Conservation (phyloP, 2,888 invertebrate genomes). For the Pteria penguin region DNA sequence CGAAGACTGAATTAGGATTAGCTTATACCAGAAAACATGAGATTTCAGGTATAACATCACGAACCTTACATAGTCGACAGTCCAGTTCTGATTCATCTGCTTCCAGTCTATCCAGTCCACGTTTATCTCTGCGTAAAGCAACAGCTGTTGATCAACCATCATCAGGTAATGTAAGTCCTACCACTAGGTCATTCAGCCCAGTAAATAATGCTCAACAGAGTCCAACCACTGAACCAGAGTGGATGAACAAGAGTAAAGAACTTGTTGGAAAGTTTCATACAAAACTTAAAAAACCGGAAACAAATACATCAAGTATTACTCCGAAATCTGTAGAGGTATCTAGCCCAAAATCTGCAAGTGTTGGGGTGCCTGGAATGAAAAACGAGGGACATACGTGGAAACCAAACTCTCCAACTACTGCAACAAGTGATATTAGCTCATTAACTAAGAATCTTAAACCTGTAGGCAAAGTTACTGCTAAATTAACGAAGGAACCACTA, state of each 20-base stretch:
- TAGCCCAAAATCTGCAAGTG: not conserved
- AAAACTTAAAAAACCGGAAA: slow-evolving; percentile 30
- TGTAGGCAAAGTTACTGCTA: not conserved
- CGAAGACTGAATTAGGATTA: slow-evolving; percentile 9
- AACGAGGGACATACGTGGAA: not conserved
- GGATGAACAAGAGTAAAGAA: slow-evolving; percentile 40
- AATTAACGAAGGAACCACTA: not conserved
- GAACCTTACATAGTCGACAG: slow-evolving; percentile 19
- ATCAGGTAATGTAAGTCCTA: slow-evolving; percentile 4
- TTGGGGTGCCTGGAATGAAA: not conserved
- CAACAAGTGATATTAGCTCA: not conserved
- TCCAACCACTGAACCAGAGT: slow-evolving; percentile 28
- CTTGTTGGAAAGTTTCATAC: slow-evolving; percentile 43
- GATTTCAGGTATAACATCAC: not conserved
- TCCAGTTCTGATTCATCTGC: slow-evolving; percentile 29
- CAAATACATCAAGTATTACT: not conserved
- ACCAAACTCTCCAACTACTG: not conserved
- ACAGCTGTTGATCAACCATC: not conserved
- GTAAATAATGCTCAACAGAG: not conserved
- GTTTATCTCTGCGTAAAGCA: not conserved
- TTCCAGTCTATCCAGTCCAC: slow-evolving; percentile 23
- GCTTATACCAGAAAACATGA: slow-evolving; percentile 13
- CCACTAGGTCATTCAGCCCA: slow-evolving; percentile 24
- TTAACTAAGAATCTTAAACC: not conserved
- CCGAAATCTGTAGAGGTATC: not conserved